Evolutionary conservation across 2,888 invertebrate species (phyloP).

Genomic region (Acronicta leporina): DNA sequence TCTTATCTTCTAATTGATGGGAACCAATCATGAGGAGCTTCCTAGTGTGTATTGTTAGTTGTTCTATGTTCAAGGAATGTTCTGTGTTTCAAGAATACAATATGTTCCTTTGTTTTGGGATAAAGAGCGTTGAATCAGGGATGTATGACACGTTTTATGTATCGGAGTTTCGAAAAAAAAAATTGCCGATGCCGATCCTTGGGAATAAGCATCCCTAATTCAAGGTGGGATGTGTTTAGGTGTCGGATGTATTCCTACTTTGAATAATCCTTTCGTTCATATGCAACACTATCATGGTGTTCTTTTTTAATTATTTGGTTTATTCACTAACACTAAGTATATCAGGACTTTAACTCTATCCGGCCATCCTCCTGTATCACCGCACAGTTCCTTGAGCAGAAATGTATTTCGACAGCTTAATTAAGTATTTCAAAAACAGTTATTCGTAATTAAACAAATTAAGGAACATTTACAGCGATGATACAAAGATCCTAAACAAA

Average conservation of each 20-base stretch:
- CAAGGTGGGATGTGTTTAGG: too few species aligned
- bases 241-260: too few species aligned
- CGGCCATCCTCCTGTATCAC: too few species aligned
- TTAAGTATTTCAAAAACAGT: neutral
- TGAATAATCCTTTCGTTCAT: neutral
- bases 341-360: too few species aligned
- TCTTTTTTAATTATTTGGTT: too few species aligned
- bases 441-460: constrained; percentile 18
- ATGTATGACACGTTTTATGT: too few species aligned
- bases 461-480: constrained; percentile 18
- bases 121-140: neutral
- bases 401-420: too few species aligned
- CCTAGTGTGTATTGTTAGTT: constrained; percentile 25
- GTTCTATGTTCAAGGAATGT: constrained; percentile 5
- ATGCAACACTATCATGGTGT: neutral
- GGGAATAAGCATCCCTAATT: too few species aligned
- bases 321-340: too few species aligned
- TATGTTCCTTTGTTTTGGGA: neutral
- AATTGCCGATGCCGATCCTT: too few species aligned
- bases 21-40: constrained; percentile 35
- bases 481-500: constrained; percentile 23
- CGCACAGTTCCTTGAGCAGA: too few species aligned
- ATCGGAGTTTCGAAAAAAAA: too few species aligned
- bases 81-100: constrained; percentile 5
- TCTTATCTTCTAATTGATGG: constrained; percentile 56